phyloP scores from a whole-genome alignment of 2,797 vertebrate genomes.

The Muscicapa striata region DNA sequence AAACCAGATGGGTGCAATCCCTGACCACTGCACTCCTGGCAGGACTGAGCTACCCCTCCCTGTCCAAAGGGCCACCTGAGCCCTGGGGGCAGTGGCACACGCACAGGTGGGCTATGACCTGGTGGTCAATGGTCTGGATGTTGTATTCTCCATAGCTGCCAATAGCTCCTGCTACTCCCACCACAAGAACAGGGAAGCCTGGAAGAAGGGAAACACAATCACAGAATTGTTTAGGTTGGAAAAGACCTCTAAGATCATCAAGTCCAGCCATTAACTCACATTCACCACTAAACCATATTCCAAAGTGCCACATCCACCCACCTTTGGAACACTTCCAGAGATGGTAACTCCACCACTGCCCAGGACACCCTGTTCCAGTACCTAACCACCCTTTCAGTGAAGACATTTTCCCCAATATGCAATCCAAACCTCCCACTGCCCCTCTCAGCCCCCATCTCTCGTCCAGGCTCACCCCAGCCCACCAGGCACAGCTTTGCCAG shows the following conservation, averaged over 20 bases:
- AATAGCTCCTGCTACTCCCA: slow-evolving; percentile 42
- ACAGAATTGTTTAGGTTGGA: neutral
- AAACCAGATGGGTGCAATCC: neutral
- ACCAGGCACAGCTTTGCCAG: slow-evolving; percentile 80
- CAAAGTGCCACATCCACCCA: neutral
- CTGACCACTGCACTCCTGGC: fast-evolving
- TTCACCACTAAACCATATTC: neutral
- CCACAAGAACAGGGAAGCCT: slow-evolving; percentile 68
- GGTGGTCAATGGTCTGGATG: neutral
- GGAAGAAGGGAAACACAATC: neutral
- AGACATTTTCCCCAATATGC: neutral
- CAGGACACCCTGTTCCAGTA: neutral
- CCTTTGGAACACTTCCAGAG: neutral
- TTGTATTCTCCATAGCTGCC: slow-evolving; percentile 53
- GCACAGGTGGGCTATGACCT: slow-evolving; percentile 53
- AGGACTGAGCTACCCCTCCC: neutral
- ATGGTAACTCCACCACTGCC: neutral
- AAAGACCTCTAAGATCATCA: neutral
- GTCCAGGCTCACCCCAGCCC: slow-evolving; percentile 82
- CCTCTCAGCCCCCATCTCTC: neutral
- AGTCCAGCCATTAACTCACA: neutral
- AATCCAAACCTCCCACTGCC: neutral
- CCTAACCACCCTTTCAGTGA: neutral
- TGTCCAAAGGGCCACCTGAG: neutral
- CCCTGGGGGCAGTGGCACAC: neutral